phyloP scores from a whole-genome alignment of 2,888 invertebrate genomes.

The Eupithecia tripunctaria region DNA sequence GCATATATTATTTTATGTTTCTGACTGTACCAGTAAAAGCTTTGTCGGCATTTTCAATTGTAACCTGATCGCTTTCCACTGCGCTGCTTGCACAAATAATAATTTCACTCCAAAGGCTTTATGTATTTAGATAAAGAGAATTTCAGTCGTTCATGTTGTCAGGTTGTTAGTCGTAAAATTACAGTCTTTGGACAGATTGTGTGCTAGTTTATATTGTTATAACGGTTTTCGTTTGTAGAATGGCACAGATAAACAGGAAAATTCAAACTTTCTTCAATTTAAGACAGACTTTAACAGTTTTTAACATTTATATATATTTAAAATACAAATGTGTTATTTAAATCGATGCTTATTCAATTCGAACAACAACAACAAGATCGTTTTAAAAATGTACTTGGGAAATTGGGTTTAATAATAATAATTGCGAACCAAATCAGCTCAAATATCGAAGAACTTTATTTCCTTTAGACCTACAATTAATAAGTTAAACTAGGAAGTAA shows the following conservation, averaged over 20 bases:
- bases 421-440: not conserved
- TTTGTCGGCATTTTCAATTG: slow-evolving; percentile 61
- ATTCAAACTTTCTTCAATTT: not conserved
- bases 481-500: no score
- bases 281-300: not conserved
- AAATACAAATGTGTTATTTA: not conserved
- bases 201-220: slow-evolving; percentile 19
- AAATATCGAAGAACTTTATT: no score
- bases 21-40: slow-evolving; percentile 49
- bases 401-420: not conserved
- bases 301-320: not conserved
- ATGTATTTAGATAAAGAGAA: slow-evolving; percentile 31
- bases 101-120: slow-evolving; percentile 33
- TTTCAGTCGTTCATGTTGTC: slow-evolving; percentile 15
- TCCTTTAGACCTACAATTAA: no score
- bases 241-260: not conserved
- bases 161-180: slow-evolving; percentile 26
- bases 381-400: no score
- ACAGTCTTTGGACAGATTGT: slow-evolving; percentile 21
- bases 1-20: slow-evolving; percentile 2
- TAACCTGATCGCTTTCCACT: slow-evolving; percentile 69
- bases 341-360: not conserved
- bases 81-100: slow-evolving; percentile 42
- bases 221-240: not conserved
- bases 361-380: not conserved